A percentile compares a stretch with the other conserved stretches of the same genome.
phyloP scores from a whole-genome alignment of 2,113 vertebrate species.

The Calidris pugnax region DNA sequence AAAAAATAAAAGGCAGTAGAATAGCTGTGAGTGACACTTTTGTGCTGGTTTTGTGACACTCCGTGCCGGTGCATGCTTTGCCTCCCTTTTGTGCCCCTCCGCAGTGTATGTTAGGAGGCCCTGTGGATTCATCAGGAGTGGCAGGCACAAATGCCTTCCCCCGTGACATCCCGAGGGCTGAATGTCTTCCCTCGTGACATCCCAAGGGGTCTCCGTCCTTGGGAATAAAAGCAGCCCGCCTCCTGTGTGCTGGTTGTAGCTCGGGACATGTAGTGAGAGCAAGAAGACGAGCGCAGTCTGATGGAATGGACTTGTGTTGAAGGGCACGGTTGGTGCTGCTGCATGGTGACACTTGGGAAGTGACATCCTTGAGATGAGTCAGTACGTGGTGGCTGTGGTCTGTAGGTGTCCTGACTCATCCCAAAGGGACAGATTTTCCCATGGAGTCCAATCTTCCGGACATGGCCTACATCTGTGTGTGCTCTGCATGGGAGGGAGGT shows the following conservation, averaged over 20 bases:
- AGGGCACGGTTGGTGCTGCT: neutral
- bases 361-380: neutral
- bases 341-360: neutral
- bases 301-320: neutral
- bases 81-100: neutral
- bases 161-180: neutral
- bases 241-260: neutral
- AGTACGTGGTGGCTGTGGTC: neutral
- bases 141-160: neutral
- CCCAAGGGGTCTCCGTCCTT: neutral
- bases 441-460: neutral
- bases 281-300: neutral
- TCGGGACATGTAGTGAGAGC: neutral
- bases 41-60: too few species aligned
- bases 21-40: accelerated
- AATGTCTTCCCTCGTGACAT: neutral
- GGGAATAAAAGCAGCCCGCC: accelerated
- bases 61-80: neutral
- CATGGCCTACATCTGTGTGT: neutral
- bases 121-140: neutral
- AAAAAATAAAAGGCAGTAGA: accelerated
- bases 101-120: neutral
- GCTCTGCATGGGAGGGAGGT: neutral
- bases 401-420: neutral
- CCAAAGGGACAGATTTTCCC: neutral